A percentile compares a stretch with the other conserved stretches of the same genome.
Evolutionary conservation across 2,113 vertebrate genomes (phyloP).

Genomic region (Falcunculus frontatus): DNA sequence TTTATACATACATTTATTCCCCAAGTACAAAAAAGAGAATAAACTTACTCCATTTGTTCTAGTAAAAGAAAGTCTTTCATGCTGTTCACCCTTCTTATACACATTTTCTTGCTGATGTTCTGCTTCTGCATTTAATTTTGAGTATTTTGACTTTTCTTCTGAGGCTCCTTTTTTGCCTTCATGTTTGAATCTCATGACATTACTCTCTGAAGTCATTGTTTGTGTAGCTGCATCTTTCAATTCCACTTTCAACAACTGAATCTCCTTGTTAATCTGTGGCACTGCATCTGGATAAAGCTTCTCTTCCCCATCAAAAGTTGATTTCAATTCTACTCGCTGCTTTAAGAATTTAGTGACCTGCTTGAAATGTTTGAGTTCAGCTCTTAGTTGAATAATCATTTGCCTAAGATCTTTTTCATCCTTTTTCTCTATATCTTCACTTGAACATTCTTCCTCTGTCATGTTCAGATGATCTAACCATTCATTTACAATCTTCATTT

Average conservation of each 20-base stretch:
- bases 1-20: slow-evolving; percentile 1
- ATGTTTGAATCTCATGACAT: not conserved
- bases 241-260: slow-evolving; percentile 45
- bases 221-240: slow-evolving; percentile 66
- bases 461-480: slow-evolving; percentile 72
- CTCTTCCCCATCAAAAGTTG: not conserved
- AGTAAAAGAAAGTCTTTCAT: not conserved
- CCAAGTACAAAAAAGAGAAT: not conserved
- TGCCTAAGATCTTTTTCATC: slow-evolving; percentile 70
- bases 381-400: slow-evolving; percentile 69
- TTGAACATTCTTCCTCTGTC: slow-evolving; percentile 71
- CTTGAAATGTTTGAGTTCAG: slow-evolving; percentile 61
- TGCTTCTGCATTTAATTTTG: not conserved
- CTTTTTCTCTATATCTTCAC: slow-evolving; percentile 72
- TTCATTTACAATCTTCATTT: slow-evolving; percentile 61
- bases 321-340: slow-evolving; percentile 59
- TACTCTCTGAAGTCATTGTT: slow-evolving; percentile 35
- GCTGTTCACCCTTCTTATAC: not conserved
- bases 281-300: slow-evolving; percentile 24
- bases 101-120: slow-evolving; percentile 13
- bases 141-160: slow-evolving; percentile 8
- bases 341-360: slow-evolving; percentile 66
- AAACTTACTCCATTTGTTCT: slow-evolving; percentile 64
- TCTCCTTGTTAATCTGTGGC: slow-evolving; percentile 32
- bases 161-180: slow-evolving; percentile 16